Evolutionary conservation across 2,888 invertebrate genomes (phyloP).

Genomic region (Cyrtodaria siliqua): DNA sequence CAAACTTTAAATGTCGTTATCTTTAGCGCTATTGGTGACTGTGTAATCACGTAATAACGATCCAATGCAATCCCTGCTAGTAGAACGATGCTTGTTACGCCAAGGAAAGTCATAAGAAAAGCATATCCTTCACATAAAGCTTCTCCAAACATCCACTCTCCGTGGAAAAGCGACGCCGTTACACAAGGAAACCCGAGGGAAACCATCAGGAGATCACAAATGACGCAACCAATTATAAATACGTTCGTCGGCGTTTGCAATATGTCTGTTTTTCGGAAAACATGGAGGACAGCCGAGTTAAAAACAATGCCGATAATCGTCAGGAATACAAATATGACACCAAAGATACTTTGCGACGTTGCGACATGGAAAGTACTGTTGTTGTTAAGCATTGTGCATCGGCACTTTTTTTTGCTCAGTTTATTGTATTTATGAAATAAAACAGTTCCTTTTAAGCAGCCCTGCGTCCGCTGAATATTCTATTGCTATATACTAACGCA

Average conservation of each 20-base stretch:
- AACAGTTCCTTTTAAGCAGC: too few relatives aligned
- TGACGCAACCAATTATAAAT: conserved; percentile 30
- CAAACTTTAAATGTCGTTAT: conserved; percentile 40
- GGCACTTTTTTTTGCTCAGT: too few relatives aligned
- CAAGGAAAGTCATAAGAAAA: conserved; percentile 28
- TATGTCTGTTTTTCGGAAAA: conserved; percentile 17
- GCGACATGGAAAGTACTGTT: too few relatives aligned
- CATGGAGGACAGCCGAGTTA: conserved; percentile 30
- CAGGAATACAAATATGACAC: conserved; percentile 15
- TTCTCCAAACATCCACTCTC: conserved; percentile 36
- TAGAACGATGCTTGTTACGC: conserved; percentile 36
- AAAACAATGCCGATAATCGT: conserved; percentile 22
- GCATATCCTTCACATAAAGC: conserved; percentile 39
- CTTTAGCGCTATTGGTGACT: conserved; percentile 26
- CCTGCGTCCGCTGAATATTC: too few relatives aligned
- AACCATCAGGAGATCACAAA: conserved; percentile 28
- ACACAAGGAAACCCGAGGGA: conserved; percentile 34
- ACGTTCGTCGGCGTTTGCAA: conserved; percentile 46
- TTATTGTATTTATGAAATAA: too few relatives aligned
- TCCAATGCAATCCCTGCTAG: conserved; percentile 39
- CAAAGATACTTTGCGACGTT: too few relatives aligned
- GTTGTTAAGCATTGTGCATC: too few relatives aligned
- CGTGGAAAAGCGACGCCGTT: conserved; percentile 35
- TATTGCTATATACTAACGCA: too few relatives aligned
- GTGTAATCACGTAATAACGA: conserved; percentile 39